phyloP scores from a whole-genome alignment of 2,113 vertebrate species.

The Microtus richardsoni region DNA sequence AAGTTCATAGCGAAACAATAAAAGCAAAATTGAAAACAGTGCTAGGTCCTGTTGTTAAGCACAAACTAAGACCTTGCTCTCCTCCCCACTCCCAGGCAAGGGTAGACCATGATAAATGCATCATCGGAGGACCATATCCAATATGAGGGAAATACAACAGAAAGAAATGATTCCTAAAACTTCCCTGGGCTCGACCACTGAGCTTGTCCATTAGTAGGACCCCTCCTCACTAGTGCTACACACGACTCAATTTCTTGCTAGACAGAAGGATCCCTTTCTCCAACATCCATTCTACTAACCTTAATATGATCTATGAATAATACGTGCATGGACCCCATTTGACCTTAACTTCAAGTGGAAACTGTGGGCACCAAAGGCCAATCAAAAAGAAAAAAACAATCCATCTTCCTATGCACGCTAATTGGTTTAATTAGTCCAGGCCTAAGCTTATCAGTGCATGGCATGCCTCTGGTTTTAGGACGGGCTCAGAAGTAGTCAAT shows the following conservation, averaged over 20 bases:
- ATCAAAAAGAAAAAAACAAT: conserved; percentile 1
- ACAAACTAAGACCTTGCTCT: not conserved
- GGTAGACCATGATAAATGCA: not conserved
- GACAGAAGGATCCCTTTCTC: not conserved
- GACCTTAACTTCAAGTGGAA: not conserved
- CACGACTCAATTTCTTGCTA: not conserved
- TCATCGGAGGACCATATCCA: not conserved
- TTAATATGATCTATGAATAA: not conserved
- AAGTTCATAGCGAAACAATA: conserved; percentile 11
- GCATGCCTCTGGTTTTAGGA: conserved; percentile 55
- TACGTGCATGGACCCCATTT: not conserved
- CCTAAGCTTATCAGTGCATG: conserved; percentile 57
- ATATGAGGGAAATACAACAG: not conserved
- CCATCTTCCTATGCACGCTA: conserved; percentile 46
- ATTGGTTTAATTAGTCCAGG: conserved; percentile 75
- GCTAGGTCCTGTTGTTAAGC: not conserved
- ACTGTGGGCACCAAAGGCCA: not conserved
- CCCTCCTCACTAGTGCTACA: not conserved
- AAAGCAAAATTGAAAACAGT: not conserved
- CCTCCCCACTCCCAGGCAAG: not conserved
- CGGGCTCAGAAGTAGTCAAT: conserved; percentile 64
- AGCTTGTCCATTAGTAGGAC: not conserved
- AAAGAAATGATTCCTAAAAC: not conserved
- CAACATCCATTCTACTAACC: not conserved
- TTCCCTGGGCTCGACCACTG: not conserved